Evolutionary conservation across 2,888 invertebrate species (phyloP), one percentile per base, ranked within the genome.

Genomic region (Sceliomorpha sp.): DNA sequence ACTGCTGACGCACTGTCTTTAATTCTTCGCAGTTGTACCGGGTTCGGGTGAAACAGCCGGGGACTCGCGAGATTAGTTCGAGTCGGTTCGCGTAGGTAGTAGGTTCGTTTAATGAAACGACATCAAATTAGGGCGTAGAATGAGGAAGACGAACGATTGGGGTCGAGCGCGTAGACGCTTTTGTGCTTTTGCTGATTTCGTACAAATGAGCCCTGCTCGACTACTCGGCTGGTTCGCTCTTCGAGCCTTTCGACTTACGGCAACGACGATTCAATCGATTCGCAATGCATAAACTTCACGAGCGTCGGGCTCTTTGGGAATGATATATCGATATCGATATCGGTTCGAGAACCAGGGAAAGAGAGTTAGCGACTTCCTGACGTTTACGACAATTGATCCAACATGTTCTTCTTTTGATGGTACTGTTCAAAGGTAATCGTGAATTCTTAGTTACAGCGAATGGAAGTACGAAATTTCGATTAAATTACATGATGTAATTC

Each of bases 1-100:
- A 80, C 70, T 75, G 84, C 84, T 85, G 86, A 86, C 81, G 79
- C 80, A 78, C 73, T 56, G 62, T 62, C 72, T 77, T 79, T 83
- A 83, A 85, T 85, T 75, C 72, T 7, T 55, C 56, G 12, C 15
- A n/a, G 71, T 56, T 58, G 55, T 70, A 67, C 67, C 64, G 58
- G 72, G 69, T 59, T 70, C n/a, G 40, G 42, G 44, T 74, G 64
- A 76, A 79, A 78, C 71, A 67, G n/a, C 50, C 58, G 55, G 58
- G 51, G 63, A 72, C 64, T 60, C 47, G 26, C 31, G 27, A 36
- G 13, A 20, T 44, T 27, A 24, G 31, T 14, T 17, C 17, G 24
- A 14, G 20, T 51, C 29, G 7, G 26, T 6, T 31, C 44, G 60
- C 69, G 36, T 53, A 53, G 39, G 53, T 48, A 14, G 40, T n/a